A percentile compares a stretch with the other conserved stretches of the same genome.
phyloP scores from a whole-genome alignment of 1,140 invertebrate genomes.

The Drosophila pseudoananassae region DNA sequence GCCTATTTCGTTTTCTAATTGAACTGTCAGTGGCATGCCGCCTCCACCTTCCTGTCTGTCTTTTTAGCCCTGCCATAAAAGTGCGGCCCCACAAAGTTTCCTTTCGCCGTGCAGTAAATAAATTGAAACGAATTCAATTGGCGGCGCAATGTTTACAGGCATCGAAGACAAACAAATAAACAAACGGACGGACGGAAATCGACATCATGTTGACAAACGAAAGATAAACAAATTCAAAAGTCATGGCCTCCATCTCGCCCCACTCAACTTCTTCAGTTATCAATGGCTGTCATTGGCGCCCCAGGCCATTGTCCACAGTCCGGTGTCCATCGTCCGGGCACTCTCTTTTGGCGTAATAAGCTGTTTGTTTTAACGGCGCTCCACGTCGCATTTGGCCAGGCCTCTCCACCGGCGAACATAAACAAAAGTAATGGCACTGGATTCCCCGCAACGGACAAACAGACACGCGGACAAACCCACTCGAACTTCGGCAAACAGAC shows the following conservation, averaged over 20 bases:
- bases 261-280: conserved; percentile 62
- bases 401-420: conserved; percentile 54
- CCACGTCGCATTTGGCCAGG: conserved; percentile 31
- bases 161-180: conserved; percentile 72
- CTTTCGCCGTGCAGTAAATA: conserved; percentile 64
- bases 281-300: conserved; percentile 69
- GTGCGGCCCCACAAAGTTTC: conserved; percentile 54
- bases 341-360: conserved; percentile 79
- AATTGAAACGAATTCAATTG: conserved; percentile 82
- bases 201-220: conserved; percentile 66
- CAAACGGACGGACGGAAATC: conserved; percentile 13
- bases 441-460: conserved; percentile 21
- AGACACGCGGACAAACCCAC: not conserved
- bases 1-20: conserved; percentile 67
- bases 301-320: conserved; percentile 6
- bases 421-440: conserved; percentile 75
- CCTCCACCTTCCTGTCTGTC: not conserved
- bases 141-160: conserved; percentile 68
- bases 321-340: conserved; percentile 23
- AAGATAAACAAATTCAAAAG: conserved; percentile 76
- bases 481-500: conserved; percentile 9
- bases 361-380: conserved; percentile 82
- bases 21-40: conserved; percentile 53
- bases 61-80: conserved; percentile 53
- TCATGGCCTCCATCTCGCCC: conserved; percentile 37